phyloP scores from a whole-genome alignment of 37 sponge, comb jelly and placozoan genomes.

The Trichoplax adhaerens region DNA sequence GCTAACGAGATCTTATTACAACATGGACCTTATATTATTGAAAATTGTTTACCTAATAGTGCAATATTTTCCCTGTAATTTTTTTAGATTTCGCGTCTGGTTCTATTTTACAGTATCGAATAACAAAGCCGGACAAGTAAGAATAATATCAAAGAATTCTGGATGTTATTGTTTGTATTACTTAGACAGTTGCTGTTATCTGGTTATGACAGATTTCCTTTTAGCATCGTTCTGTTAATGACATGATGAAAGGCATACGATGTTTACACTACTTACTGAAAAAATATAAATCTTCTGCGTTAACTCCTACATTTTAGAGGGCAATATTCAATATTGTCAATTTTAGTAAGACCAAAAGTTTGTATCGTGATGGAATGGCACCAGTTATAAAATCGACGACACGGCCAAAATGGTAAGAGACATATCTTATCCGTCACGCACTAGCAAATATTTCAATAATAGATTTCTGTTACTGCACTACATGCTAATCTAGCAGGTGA shows the following conservation, averaged over 20 bases:
- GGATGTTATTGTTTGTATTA: no score
- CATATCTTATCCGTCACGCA: background rate
- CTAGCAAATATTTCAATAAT: no score
- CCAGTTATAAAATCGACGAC: slow-evolving; percentile 81
- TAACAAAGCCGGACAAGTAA: background rate
- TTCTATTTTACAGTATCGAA: slow-evolving; percentile 83
- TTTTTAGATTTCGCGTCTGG: slow-evolving; percentile 44
- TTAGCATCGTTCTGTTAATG: background rate
- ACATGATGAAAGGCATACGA: no score
- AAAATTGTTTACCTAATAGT: no score
- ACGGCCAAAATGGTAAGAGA: slow-evolving; percentile 60
- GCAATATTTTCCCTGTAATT: no score
- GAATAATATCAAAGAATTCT: no score
- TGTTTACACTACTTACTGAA: no score
- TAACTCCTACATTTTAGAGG: slow-evolving; percentile 16
- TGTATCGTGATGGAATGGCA: slow-evolving; percentile 88
- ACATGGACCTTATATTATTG: no score
- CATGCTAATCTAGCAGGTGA: background rate
- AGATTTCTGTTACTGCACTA: background rate
- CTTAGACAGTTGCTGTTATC: background rate
- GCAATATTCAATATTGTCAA: slow-evolving; percentile 90
- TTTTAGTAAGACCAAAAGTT: slow-evolving; percentile 85
- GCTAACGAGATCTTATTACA: no score
- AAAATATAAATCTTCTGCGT: no score
- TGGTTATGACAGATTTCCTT: background rate